phyloP scores from a whole-genome alignment of 1,140 invertebrate species.

The Leptinotarsa texana region DNA sequence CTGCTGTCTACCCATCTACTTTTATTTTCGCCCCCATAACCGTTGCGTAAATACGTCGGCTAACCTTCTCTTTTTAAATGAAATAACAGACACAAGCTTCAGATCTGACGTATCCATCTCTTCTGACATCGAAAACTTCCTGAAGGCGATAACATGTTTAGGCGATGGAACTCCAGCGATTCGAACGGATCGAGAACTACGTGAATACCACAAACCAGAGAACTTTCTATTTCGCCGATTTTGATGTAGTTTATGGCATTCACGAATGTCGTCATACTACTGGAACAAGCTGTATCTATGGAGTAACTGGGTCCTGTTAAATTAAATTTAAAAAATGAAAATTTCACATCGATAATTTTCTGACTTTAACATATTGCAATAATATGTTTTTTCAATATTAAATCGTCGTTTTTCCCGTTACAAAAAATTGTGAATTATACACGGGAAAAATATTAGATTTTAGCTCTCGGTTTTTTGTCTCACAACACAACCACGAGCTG shows the following conservation, averaged over 20 bases:
- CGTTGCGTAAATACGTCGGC: conserved; percentile 63
- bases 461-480: too few species aligned
- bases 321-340: too few species aligned
- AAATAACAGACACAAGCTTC: conserved; percentile 63
- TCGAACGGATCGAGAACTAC: conserved; percentile 58
- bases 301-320: conserved; percentile 74
- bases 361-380: too few species aligned
- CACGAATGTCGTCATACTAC: conserved; percentile 70
- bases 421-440: too few species aligned
- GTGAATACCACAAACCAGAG: conserved; percentile 72
- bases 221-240: conserved; percentile 72
- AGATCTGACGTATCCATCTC: conserved; percentile 66
- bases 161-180: conserved; percentile 52
- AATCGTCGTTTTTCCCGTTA: too few species aligned
- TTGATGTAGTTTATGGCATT: conserved; percentile 70
- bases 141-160: conserved; percentile 64
- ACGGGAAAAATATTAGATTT: too few species aligned
- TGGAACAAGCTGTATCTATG: conserved; percentile 82
- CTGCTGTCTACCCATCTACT: conserved; percentile 62
- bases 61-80: conserved; percentile 60
- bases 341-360: too few species aligned
- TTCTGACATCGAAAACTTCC: conserved; percentile 67
- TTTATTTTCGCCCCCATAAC: conserved; percentile 62
- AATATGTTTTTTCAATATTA: too few species aligned
- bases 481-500: too few species aligned